Conservation (phyloP, 2,113 vertebrate genomes). For the Ictidomys tridecemlineatus region DNA sequence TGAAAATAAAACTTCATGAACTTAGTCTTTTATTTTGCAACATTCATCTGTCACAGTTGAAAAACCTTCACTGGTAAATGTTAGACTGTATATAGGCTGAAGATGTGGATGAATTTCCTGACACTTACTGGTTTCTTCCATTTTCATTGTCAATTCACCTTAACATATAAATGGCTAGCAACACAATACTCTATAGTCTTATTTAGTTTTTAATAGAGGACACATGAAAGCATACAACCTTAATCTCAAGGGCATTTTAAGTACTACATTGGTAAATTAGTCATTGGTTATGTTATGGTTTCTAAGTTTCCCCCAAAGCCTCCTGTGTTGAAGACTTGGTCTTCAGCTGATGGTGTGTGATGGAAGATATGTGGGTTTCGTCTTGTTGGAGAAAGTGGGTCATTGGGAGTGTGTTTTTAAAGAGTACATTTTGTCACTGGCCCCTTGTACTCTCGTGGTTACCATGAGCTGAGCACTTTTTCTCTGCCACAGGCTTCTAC, state of each 20-base stretch:
- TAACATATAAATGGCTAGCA: background rate
- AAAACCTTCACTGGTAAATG: background rate
- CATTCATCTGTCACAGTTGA: background rate
- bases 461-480: background rate
- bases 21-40: background rate
- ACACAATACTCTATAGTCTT: background rate
- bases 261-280: conserved; percentile 1
- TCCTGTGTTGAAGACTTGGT: background rate
- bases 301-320: background rate
- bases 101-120: background rate
- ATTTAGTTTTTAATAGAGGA: background rate
- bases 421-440: background rate
- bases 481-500: too few relatives aligned
- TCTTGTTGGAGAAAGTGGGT: background rate
- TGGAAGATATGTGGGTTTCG: background rate
- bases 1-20: background rate
- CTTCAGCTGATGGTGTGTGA: background rate
- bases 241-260: background rate
- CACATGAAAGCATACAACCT: background rate
- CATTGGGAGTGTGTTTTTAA: background rate
- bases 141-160: background rate
- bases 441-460: background rate
- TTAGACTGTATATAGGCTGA: background rate
- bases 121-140: background rate
- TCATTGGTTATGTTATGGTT: background rate